phyloP scores from a whole-genome alignment of 2,888 invertebrate genomes.

The Nipponacmea schrenckii region DNA sequence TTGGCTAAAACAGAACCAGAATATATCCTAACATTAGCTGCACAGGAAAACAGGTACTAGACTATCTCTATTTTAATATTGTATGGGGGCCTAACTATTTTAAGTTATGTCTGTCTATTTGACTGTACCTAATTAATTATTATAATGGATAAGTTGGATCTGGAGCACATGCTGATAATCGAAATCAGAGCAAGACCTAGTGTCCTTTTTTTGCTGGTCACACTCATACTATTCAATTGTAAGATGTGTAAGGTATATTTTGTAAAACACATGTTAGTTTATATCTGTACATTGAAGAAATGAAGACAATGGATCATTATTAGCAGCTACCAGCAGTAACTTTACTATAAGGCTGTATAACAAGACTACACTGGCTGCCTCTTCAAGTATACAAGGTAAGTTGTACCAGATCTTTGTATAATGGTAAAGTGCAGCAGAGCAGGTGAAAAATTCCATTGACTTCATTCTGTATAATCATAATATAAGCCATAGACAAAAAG shows the following conservation, averaged over 20 bases:
- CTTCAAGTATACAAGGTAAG: constrained; percentile 46
- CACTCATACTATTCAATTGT: too few relatives aligned
- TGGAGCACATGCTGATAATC: too few relatives aligned
- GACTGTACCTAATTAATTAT: too few relatives aligned
- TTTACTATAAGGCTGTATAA: constrained; percentile 45
- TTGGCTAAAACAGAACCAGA: constrained; percentile 39
- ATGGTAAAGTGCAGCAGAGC: too few relatives aligned
- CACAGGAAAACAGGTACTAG: constrained; percentile 16
- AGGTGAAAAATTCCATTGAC: background rate
- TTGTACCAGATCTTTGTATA: background rate
- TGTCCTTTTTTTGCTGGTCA: too few relatives aligned
- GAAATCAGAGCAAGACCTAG: too few relatives aligned
- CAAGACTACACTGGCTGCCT: constrained; percentile 36
- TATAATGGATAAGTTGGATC: too few relatives aligned
- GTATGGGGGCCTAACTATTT: background rate
- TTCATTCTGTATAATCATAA: background rate
- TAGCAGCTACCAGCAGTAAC: constrained; percentile 55
- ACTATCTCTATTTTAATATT: background rate
- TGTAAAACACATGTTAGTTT: too few relatives aligned
- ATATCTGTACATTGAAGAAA: constrained; percentile 13
- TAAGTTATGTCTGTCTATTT: constrained; percentile 5
- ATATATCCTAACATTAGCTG: constrained; percentile 40
- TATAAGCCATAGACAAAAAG: background rate
- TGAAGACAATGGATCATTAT: constrained; percentile 24
- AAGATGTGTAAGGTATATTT: too few relatives aligned